phyloP scores from a whole-genome alignment of 2,797 vertebrate species.

The Eulemur coronatus region DNA sequence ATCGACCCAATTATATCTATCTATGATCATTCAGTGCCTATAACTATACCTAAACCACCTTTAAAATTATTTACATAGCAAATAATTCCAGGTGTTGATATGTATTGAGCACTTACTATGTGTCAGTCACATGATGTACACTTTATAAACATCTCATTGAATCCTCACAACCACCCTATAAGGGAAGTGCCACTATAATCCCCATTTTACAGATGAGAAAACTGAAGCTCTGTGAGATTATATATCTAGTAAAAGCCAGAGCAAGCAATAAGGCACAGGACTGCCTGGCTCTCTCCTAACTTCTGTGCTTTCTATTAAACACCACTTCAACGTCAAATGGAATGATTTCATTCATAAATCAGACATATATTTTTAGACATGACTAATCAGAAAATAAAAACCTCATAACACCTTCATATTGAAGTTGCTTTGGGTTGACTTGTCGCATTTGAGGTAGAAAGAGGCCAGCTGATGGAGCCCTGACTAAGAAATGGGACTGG shows the following conservation, averaged over 20 bases:
- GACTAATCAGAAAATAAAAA: background rate
- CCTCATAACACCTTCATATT: background rate
- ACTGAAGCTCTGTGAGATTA: background rate
- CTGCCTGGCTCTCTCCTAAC: background rate
- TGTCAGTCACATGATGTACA: background rate
- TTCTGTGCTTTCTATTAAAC: background rate
- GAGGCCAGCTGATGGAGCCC: background rate
- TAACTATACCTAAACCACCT: constrained; percentile 11
- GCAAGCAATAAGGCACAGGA: background rate
- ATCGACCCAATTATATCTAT: background rate
- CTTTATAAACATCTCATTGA: background rate
- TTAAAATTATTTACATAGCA: constrained; percentile 16
- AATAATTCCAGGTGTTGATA: background rate
- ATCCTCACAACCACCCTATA: background rate
- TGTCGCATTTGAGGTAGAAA: background rate
- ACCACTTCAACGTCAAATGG: background rate
- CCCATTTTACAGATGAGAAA: background rate
- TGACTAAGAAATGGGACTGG: background rate
- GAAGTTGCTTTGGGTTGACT: background rate
- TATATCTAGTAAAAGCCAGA: background rate
- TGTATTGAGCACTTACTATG: background rate
- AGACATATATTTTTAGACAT: background rate
- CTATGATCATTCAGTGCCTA: background rate
- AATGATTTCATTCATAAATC: background rate
- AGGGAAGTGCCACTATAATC: background rate